Evolutionary conservation across 64 coral and sea anemone genomes (phyloP).

Genomic region (Catalaphyllia jardinei): DNA sequence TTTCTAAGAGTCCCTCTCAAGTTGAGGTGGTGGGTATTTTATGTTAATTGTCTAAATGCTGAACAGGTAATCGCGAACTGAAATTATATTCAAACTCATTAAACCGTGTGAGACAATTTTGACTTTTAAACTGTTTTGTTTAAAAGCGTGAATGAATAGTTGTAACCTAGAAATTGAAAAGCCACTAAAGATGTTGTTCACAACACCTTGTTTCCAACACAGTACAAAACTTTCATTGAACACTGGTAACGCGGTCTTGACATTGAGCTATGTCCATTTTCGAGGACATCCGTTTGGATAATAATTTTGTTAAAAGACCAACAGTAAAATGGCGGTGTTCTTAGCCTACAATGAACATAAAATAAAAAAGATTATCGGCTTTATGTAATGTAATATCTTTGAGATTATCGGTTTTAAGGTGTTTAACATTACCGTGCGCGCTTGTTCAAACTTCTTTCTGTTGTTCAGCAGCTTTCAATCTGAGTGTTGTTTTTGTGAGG

Average conservation of each 20-base stretch:
- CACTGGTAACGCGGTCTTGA: neutral
- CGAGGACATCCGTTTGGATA: neutral
- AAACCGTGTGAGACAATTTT: neutral
- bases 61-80: neutral
- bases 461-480: constrained; percentile 19
- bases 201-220: neutral
- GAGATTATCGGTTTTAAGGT: neutral
- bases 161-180: neutral
- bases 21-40: neutral
- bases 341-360: no score
- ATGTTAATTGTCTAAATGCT: neutral
- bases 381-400: neutral
- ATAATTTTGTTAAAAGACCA: neutral
- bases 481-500: neutral
- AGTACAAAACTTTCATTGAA: neutral
- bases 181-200: neutral
- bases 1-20: neutral
- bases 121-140: neutral
- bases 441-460: neutral
- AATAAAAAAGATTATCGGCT: no score
- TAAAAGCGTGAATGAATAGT: neutral
- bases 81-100: neutral
- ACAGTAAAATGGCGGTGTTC: neutral
- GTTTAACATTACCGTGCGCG: neutral
- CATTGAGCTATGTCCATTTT: neutral